These are phyloP conservation scores for Daboia siamensis DNA, from an alignment of 2,113 vertebrate species.

Conservation along the genomic window DNA sequence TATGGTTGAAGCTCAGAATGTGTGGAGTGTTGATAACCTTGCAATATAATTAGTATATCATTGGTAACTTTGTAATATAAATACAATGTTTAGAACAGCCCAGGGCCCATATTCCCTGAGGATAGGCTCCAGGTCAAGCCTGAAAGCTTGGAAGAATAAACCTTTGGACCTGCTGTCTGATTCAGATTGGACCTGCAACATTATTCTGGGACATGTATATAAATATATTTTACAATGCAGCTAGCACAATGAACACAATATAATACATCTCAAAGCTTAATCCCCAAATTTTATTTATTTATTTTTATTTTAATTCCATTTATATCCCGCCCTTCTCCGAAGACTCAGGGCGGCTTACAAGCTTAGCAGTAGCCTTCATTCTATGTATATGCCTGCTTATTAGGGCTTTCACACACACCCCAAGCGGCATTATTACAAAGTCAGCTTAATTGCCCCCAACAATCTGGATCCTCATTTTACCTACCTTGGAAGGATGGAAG, in stretches of 20 bases:
- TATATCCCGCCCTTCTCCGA: too few species aligned
- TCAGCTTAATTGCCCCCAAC: too few species aligned
- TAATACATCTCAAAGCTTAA: constrained; percentile 7
- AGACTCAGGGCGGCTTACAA: too few species aligned
- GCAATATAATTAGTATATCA: neutral
- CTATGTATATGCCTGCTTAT: too few species aligned
- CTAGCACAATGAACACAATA: fast-evolving
- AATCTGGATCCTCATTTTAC: too few species aligned
- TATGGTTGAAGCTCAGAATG: neutral
- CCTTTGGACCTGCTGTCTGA: neutral
- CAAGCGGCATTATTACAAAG: too few species aligned
- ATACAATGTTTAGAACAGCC: neutral
- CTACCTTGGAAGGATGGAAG: too few species aligned
- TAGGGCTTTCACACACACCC: too few species aligned
- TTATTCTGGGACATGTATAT: neutral
- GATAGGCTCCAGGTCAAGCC: neutral
- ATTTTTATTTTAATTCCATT: too few species aligned
- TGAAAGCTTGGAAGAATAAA: neutral
- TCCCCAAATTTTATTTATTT: too few species aligned
- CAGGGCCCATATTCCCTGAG: neutral
- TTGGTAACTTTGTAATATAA: neutral
- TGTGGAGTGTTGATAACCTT: neutral
- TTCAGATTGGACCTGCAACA: neutral
- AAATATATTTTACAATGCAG: neutral
- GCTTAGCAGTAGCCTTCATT: too few species aligned